Percentiles rank a stretch among this genome's conserved stretches.
Evolutionary conservation across 2,113 vertebrate species (phyloP).

Genomic region (Pycnonotus jocosus): DNA sequence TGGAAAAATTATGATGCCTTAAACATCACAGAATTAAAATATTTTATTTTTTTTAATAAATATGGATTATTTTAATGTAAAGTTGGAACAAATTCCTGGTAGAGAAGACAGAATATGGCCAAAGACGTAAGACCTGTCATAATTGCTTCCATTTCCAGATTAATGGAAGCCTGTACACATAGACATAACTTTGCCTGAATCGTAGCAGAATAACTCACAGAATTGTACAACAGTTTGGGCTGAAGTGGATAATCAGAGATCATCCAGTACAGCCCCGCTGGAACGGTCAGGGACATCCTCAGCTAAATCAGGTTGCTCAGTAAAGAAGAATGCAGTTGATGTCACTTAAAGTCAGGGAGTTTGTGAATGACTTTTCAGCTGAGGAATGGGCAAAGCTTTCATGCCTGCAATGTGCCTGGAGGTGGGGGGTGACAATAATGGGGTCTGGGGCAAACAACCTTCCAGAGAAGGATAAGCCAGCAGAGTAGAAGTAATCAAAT

Average conservation of each 20-base stretch:
- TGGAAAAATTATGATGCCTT: neutral
- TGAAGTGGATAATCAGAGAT: neutral
- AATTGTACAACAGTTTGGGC: neutral
- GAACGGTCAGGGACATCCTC: neutral
- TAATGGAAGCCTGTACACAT: neutral
- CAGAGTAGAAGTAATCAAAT: neutral
- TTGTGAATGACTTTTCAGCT: neutral
- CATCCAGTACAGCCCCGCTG: neutral
- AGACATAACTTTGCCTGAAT: neutral
- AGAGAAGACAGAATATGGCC: neutral
- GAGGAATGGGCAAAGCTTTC: neutral
- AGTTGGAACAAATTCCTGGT: neutral
- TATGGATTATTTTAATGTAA: neutral
- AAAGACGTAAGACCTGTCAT: neutral
- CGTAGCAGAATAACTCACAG: neutral
- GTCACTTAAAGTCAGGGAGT: neutral
- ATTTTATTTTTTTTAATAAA: neutral
- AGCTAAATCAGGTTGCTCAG: neutral
- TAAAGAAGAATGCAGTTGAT: neutral
- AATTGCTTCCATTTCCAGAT: neutral
- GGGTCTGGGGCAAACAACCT: neutral
- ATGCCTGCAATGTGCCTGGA: neutral
- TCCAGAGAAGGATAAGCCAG: neutral
- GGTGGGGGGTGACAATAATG: fast-evolving
- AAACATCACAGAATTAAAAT: neutral